Evolutionary conservation across 2,113 vertebrate species (phyloP), one percentile per base, ranked within the genome.

Genomic region (Saguinus imperator): DNA sequence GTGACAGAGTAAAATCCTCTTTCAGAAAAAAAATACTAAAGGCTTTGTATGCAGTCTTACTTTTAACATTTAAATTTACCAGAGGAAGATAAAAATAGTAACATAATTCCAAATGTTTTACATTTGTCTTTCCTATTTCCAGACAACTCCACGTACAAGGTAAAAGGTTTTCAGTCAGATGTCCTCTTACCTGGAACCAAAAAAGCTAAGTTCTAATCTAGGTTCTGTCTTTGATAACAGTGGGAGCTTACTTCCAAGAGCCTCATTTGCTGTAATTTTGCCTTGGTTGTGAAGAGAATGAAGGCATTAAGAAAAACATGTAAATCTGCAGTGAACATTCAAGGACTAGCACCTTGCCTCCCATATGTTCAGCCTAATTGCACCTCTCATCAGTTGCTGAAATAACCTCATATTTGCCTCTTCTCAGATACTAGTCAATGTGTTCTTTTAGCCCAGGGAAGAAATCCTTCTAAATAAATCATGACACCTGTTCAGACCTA

Each of bases 401-500:
- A 96, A 87, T 72, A 77, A 61, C 25, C 57, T 76, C 17, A 27
- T 1, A 18, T 50, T 57, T 93, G 73, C 45, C 43, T 77, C 72
- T 58, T 85, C 21, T 91, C 35, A 94, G 58, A 58, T 61, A 87
- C 61, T 9, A 61, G 45, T 55, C 72, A 76, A 9, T 58, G 75
- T 64, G 16, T 87, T 84, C 61, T 73, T 94, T 87, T n/a, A 96
- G 55, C 43, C 27, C 16, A 84, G 5, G 45, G 35, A 85, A 55
- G 29, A 83, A 87, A 55, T 66, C 68, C 43, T 72, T 61, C 40
- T 50, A 90, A 96, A 91, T 76, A 87, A 92, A 85, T 68, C 45
- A 37, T 84, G 66, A 72, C 68, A 91, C 81, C 76, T 94, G 64
- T 75, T 88, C 48, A 70, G 77, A 92, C 4, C 13, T 57, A 64